phyloP scores from a whole-genome alignment of 2,888 invertebrate genomes.

The Nomada hirtipes region DNA sequence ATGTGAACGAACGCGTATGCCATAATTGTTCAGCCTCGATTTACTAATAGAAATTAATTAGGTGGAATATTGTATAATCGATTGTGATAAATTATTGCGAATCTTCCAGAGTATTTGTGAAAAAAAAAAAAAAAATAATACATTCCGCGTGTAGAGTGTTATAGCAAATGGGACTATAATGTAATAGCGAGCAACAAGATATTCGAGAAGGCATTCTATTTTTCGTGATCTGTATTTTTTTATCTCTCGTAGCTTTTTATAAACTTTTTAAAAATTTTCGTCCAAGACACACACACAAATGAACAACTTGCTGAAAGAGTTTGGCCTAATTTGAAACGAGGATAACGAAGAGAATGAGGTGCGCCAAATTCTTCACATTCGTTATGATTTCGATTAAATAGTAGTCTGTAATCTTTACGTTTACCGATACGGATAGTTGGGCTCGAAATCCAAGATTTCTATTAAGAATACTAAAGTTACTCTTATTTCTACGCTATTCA shows the following conservation, averaged over 20 bases:
- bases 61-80: neutral
- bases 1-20: neutral
- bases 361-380: conserved; percentile 59
- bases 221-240: conserved; percentile 83
- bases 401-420: neutral
- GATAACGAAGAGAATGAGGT: conserved; percentile 33
- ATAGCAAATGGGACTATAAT: conserved; percentile 66
- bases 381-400: neutral
- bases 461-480: neutral
- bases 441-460: conserved; percentile 10
- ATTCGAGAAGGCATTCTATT: conserved; percentile 80
- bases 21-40: neutral
- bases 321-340: conserved; percentile 59
- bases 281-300: conserved; percentile 61
- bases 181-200: conserved; percentile 65
- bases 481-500: conserved; percentile 8
- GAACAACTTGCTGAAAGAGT: conserved; percentile 43
- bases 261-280: conserved; percentile 74
- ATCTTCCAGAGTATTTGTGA: conserved; percentile 21
- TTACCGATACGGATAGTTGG: conserved; percentile 11
- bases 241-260: conserved; percentile 80
- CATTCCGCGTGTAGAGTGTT: conserved; percentile 52
- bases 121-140: neutral
- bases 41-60: conserved; percentile 11
- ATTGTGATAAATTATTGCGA: conserved; percentile 44